phyloP scores from a whole-genome alignment of 2,113 vertebrate species.

The Megaceryle torquata region DNA sequence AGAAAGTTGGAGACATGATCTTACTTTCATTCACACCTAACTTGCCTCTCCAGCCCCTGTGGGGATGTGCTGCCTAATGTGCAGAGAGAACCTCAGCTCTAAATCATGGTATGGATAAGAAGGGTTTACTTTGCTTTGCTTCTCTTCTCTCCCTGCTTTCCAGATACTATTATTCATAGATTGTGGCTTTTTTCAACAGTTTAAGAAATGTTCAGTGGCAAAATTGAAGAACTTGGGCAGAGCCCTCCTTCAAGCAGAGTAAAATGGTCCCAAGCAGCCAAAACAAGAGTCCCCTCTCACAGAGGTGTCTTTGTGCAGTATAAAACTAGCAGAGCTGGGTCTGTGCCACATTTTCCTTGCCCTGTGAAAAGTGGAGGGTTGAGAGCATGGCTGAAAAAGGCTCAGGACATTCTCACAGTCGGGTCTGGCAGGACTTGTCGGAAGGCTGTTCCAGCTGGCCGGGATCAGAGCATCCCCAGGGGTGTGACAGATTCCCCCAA shows the following conservation, averaged over 20 bases:
- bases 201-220: constrained; percentile 36
- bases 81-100: background rate
- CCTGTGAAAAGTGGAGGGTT: constrained; percentile 49
- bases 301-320: constrained; percentile 56
- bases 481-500: constrained; percentile 65
- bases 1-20: background rate
- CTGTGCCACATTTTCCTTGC: constrained; percentile 51
- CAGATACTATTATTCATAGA: background rate
- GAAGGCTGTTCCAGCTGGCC: constrained; percentile 59
- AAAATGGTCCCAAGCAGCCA: constrained; percentile 34
- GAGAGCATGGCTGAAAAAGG: constrained; percentile 63
- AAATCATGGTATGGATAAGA: background rate
- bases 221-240: constrained; percentile 33
- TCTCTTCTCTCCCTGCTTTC: background rate
- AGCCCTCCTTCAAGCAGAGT: constrained; percentile 5
- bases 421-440: background rate
- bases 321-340: constrained; percentile 48
- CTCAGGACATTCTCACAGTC: constrained; percentile 67
- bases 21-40: constrained; percentile 16
- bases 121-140: background rate
- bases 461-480: constrained; percentile 56
- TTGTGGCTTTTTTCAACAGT: background rate
- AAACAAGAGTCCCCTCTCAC: constrained; percentile 41
- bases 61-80: background rate
- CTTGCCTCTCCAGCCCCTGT: background rate